phyloP scores from a whole-genome alignment of 2,888 invertebrate genomes.

The Xanthostigma xanthostigma region DNA sequence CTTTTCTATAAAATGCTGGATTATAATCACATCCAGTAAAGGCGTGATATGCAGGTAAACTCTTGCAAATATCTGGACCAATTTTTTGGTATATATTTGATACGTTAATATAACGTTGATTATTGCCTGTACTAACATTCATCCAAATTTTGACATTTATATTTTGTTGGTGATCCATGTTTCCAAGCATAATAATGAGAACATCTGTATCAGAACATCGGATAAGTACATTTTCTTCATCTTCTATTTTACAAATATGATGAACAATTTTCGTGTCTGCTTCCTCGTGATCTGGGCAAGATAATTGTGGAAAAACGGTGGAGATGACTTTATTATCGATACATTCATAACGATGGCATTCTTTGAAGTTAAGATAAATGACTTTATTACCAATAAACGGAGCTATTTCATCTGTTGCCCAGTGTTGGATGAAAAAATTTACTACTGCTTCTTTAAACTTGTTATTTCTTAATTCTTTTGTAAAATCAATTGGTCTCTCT shows the following conservation, averaged over 20 bases:
- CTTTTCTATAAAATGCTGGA: too few species aligned
- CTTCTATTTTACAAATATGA: too few species aligned
- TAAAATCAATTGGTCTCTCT: conserved; percentile 1
- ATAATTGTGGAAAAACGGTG: too few species aligned
- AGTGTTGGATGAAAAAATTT: conserved; percentile 4
- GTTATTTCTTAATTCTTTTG: conserved; percentile 3
- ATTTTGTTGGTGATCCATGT: conserved; percentile 3
- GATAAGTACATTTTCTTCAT: too few species aligned
- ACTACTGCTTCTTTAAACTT: conserved; percentile 8
- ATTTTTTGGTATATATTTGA: too few species aligned
- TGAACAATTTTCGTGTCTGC: conserved; percentile 9
- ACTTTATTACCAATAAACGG: conserved; percentile 6
- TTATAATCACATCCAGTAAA: too few species aligned
- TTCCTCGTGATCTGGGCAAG: too few species aligned
- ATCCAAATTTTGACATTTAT: conserved; percentile 4
- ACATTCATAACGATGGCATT: conserved; percentile 7
- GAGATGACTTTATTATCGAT: not conserved
- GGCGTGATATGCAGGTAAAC: too few species aligned
- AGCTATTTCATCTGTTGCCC: conserved; percentile 8
- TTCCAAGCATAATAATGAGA: not conserved
- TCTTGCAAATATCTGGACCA: too few species aligned
- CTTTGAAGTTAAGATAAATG: conserved; percentile 4
- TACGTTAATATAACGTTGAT: too few species aligned
- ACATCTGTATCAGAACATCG: too few species aligned
- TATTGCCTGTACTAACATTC: too few species aligned